phyloP scores from a whole-genome alignment of 92 coral and sea anemone species.

The Heteractis magnifica region DNA sequence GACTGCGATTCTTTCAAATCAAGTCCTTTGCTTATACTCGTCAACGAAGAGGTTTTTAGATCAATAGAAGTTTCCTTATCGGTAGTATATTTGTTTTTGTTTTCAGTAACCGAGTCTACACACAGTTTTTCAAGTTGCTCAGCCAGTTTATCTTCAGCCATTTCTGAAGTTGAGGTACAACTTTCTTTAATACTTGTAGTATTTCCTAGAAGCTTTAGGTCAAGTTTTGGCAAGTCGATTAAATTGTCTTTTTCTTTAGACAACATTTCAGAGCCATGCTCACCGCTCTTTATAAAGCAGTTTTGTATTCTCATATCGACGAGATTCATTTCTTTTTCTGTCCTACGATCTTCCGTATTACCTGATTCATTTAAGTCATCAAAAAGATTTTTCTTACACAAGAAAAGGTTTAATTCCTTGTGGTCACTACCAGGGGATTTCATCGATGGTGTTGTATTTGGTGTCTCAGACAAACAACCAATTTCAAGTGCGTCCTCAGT shows the following conservation, averaged over 20 bases:
- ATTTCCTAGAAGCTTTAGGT: background rate
- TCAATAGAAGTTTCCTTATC: background rate
- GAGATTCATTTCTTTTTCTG: background rate
- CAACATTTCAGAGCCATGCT: background rate
- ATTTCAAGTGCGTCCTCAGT: background rate
- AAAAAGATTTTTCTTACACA: conserved; percentile 33
- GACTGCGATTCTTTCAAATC: background rate
- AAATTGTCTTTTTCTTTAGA: background rate
- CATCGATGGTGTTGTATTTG: background rate
- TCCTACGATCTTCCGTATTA: background rate
- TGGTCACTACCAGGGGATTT: background rate
- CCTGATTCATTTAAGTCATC: background rate
- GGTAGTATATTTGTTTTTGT: background rate
- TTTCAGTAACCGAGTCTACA: background rate
- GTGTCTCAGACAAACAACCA: conserved; percentile 5
- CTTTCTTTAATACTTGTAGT: background rate
- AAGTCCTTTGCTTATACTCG: background rate
- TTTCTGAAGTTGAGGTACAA: background rate
- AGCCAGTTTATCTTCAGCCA: background rate
- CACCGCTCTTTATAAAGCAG: background rate
- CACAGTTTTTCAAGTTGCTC: background rate
- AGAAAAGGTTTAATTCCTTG: background rate
- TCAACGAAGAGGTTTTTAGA: background rate
- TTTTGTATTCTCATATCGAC: conserved; percentile 3
- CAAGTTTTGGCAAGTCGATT: background rate